Base-by-base conservation (phyloP, 2,113 vertebrate genomes). In the Cyprinodon tularosa region DNA sequence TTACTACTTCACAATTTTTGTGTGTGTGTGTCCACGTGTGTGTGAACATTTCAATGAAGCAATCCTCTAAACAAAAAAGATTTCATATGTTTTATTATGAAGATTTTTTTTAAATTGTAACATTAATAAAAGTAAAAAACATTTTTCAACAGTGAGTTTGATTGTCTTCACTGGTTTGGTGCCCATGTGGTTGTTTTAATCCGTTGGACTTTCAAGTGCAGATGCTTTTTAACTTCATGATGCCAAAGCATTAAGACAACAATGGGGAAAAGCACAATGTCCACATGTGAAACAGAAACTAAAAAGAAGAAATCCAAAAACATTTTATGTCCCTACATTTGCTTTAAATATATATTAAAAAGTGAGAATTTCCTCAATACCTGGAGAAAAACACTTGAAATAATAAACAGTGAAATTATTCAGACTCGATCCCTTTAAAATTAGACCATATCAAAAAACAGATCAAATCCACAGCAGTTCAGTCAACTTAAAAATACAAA, bases 341-440 rank as follows among this genome's bases (percentile, higher is more conserved):
- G 14, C 63, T 57, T 62, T 3, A 50, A 80, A 8, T 71, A 62
- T 60, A 82, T 38, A 81, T 60, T 68, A 38, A 71, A 12, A 83
- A 63, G 37, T 65, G 37, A 77, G 61, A 72, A 65, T 38, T 22
- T 78, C 60, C 42, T 64, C 22, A n/a, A 50, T 22, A 29, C 42
- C 45, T 37, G 61, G 60, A 80, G 29, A 65, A 80, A 12, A 86
- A 69, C 77, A 48, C 61, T 0, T 62, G 67, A 44, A 76, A 85
- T 17, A 76, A 73, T 77, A 4, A 79, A 60, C 57, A 40, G 15
- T 85, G 72, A 85, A 84, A 80, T 70, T n/a, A 74, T 82, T 85
- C 61, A 79, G 65, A 87, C 73, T 66, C 0, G 0, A 53, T 88
- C 83, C 88, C 82, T 93, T 93, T 89, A 68, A 80, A 68, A 66